Conservation (phyloP, 2,797 vertebrate genomes). For the Champsocephalus esox region DNA sequence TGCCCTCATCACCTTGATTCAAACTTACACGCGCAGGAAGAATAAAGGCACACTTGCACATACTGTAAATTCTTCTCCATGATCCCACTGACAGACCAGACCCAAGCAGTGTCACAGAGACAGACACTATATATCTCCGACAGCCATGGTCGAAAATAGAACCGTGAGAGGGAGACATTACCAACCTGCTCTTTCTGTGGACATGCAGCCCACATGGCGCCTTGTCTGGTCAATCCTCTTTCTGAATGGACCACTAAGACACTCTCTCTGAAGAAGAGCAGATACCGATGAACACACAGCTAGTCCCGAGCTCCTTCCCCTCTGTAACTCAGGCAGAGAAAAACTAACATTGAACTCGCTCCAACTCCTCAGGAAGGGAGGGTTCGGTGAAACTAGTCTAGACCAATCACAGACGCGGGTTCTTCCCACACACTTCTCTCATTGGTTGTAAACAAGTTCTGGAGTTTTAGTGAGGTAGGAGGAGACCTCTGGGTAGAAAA, state of each 20-base stretch:
- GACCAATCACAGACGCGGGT: slow-evolving; percentile 68
- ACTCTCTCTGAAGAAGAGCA: slow-evolving; percentile 7
- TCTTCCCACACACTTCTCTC: slow-evolving; percentile 20
- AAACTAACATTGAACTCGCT: slow-evolving; percentile 67
- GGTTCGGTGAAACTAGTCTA: slow-evolving; percentile 48
- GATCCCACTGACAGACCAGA: slow-evolving; percentile 25
- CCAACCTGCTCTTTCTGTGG: slow-evolving; percentile 80
- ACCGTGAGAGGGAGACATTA: slow-evolving; percentile 46
- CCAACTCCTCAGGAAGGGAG: slow-evolving; percentile 71
- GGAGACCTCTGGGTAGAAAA: slow-evolving; percentile 43
- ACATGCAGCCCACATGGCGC: slow-evolving; percentile 73
- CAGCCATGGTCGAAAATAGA: slow-evolving; percentile 66
- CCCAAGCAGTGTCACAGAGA: slow-evolving; percentile 36
- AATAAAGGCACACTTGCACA: neutral
- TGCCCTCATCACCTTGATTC: neutral
- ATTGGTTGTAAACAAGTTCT: slow-evolving; percentile 57
- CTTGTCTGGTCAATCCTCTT: slow-evolving; percentile 33
- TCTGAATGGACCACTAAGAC: slow-evolving; percentile 24
- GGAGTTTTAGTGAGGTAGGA: slow-evolving; percentile 41
- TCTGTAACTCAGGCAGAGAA: slow-evolving; percentile 37
- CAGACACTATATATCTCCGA: slow-evolving; percentile 21
- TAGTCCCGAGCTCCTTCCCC: slow-evolving; percentile 5
- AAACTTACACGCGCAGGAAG: neutral
- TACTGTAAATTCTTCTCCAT: neutral
- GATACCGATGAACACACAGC: neutral